Conservation (phyloP, 2,888 invertebrate species). For the Mythimna loreyi region DNA sequence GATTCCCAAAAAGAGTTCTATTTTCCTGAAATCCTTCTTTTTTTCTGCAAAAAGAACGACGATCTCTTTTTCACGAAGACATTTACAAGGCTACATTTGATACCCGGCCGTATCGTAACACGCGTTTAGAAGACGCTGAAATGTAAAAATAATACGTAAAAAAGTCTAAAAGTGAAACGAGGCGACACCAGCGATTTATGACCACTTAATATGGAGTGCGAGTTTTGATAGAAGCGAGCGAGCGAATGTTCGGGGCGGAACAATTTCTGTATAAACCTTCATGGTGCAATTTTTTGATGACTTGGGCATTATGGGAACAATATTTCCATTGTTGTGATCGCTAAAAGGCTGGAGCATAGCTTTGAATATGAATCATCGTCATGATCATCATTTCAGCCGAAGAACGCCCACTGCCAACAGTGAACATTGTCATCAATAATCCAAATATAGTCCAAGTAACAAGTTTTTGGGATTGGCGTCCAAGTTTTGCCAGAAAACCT, state of each 20-base stretch:
- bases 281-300: no score
- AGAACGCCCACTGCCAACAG: no score
- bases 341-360: no score
- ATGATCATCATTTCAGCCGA: no score
- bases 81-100: constrained; percentile 42
- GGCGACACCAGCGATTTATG: constrained; percentile 75
- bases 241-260: constrained; percentile 35
- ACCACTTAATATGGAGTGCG: constrained; percentile 74
- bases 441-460: no score
- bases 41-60: background rate
- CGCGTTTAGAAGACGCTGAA: constrained; percentile 59
- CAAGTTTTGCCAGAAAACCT: no score
- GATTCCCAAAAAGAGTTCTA: background rate
- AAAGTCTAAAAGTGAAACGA: constrained; percentile 76
- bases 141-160: constrained; percentile 75
- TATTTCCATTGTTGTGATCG: no score
- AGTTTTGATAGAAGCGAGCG: constrained; percentile 52
- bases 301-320: no score
- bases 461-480: no score
- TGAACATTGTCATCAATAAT: no score
- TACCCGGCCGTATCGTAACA: constrained; percentile 25
- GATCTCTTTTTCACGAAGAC: constrained; percentile 10
- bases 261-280: no score
- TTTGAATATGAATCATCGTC: no score
- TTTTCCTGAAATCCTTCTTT: background rate